These are phyloP conservation scores for Spheniscus humboldti DNA, from an alignment of 2,797 vertebrate species.

Conservation along the genomic window DNA sequence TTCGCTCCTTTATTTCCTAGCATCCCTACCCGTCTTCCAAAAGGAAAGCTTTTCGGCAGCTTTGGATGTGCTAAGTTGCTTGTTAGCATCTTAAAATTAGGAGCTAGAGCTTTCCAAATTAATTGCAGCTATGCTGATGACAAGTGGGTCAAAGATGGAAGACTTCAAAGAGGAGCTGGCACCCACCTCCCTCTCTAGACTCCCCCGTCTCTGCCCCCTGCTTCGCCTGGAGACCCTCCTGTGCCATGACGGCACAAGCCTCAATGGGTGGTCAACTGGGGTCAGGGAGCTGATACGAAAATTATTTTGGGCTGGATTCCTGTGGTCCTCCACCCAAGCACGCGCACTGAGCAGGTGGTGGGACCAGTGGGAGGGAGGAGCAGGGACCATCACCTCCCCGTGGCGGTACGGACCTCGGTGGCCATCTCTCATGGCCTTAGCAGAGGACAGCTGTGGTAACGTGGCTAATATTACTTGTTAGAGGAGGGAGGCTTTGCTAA, in stretches of 20 bases:
- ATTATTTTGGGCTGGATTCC: not conserved
- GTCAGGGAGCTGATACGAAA: not conserved
- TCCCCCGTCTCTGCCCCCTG: not conserved
- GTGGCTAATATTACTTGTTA: not conserved
- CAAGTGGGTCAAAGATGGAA: not conserved
- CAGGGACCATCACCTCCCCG: not conserved
- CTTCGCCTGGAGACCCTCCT: not conserved
- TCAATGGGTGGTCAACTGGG: fast-evolving
- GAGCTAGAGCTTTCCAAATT: not conserved
- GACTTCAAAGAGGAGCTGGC: not conserved
- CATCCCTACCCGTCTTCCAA: not conserved
- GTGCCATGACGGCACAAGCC: not conserved
- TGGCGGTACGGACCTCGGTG: not conserved
- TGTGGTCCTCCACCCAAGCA: not conserved
- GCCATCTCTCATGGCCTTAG: not conserved
- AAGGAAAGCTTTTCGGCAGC: not conserved
- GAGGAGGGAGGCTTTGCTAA: not conserved
- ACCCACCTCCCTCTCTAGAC: not conserved
- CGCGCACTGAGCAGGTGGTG: not conserved
- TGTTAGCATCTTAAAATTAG: not conserved
- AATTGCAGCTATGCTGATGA: not conserved
- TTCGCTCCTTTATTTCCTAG: not conserved
- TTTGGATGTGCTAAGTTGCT: not conserved
- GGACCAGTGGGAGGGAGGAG: not conserved
- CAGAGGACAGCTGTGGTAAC: not conserved